Conservation (phyloP, 2,888 invertebrate species). For the Agriopis leucophaearia region DNA sequence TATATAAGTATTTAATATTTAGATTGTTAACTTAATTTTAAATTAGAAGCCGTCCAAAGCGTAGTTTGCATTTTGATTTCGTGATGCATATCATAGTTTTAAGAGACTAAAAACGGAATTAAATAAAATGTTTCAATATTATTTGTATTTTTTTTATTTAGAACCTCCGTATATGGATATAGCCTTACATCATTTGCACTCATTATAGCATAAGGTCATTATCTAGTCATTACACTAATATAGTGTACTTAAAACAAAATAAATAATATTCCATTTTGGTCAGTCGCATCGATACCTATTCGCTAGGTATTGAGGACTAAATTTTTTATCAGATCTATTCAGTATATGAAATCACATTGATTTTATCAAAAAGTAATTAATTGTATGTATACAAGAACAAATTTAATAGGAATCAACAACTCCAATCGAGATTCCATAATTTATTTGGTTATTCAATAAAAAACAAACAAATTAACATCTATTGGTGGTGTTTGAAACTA, state of each 20-base stretch:
- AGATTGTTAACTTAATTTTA: slow-evolving; percentile 48
- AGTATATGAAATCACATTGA: neutral
- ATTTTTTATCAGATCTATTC: slow-evolving; percentile 15
- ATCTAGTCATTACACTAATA: slow-evolving; percentile 82
- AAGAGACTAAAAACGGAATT: slow-evolving; percentile 20
- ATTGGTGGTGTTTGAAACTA: slow-evolving; percentile 66
- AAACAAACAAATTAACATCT: slow-evolving; percentile 48
- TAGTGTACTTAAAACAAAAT: slow-evolving; percentile 78
- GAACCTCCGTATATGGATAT: slow-evolving; percentile 70
- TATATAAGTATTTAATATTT: slow-evolving; percentile 60
- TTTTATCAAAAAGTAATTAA: neutral
- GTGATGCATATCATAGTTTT: slow-evolving; percentile 38
- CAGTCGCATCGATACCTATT: slow-evolving; percentile 41
- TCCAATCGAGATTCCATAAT: slow-evolving; percentile 23
- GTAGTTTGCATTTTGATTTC: slow-evolving; percentile 44
- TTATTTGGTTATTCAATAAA: slow-evolving; percentile 25
- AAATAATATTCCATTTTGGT: slow-evolving; percentile 59
- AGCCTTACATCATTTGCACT: slow-evolving; percentile 67
- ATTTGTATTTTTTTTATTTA: slow-evolving; percentile 60
- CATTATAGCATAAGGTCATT: slow-evolving; percentile 59
- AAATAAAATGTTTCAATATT: slow-evolving; percentile 29
- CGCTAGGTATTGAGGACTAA: slow-evolving; percentile 39
- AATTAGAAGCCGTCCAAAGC: slow-evolving; percentile 68
- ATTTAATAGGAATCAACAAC: slow-evolving; percentile 12
- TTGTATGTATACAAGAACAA: slow-evolving; percentile 25